phyloP scores from a whole-genome alignment of 1,140 invertebrate genomes.

The Maniola jurtina region DNA sequence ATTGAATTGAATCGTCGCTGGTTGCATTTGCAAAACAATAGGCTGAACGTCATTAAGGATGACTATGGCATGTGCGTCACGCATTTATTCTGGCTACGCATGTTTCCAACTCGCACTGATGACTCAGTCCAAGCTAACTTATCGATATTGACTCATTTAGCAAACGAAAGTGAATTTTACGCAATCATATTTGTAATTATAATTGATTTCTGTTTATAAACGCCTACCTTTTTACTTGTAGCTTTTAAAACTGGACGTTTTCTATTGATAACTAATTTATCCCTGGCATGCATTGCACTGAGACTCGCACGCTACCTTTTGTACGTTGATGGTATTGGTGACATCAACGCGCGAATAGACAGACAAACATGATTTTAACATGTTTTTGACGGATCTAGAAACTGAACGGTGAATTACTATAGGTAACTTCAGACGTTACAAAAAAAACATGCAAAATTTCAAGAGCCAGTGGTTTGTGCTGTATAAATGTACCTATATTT shows the following conservation, averaged over 20 bases:
- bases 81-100: constrained; percentile 47
- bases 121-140: constrained; percentile 56
- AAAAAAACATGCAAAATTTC: too few species aligned
- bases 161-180: constrained; percentile 31
- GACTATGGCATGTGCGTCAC: constrained; percentile 52
- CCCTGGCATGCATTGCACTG: too few species aligned
- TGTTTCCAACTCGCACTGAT: constrained; percentile 48
- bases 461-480: too few species aligned
- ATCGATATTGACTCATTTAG: constrained; percentile 57
- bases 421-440: too few species aligned
- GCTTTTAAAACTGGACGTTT: background rate
- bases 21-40: constrained; percentile 39
- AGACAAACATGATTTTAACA: too few species aligned
- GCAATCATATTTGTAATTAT: constrained; percentile 1
- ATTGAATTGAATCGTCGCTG: background rate
- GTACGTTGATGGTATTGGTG: too few species aligned
- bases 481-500: too few species aligned
- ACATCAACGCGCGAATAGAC: too few species aligned
- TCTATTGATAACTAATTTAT: background rate
- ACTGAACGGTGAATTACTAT: too few species aligned
- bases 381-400: too few species aligned
- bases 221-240: constrained; percentile 2
- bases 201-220: background rate
- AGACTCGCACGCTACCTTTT: too few species aligned
- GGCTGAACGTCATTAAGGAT: constrained; percentile 24